Evolutionary conservation across 2,797 vertebrate species (phyloP), one percentile per base, ranked within the genome.

Genomic region (Micromesistius poutassou): DNA sequence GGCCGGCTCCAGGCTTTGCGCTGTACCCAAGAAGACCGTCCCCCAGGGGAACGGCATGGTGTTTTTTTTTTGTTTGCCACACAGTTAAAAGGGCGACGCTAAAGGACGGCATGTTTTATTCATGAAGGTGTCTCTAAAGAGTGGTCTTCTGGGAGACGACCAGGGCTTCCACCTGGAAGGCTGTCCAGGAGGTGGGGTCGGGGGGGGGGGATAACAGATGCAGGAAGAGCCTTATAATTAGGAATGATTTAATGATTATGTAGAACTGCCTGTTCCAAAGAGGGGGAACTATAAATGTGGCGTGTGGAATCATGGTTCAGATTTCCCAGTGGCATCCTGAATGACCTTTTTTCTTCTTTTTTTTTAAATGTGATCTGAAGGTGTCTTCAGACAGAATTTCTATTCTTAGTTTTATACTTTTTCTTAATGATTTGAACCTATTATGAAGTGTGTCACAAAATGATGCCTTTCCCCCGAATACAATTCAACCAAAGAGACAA

Each of bases 41-140:
- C 55, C 55, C 8, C 4, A 19, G 55, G 55, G 55, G n/a, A 62
- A 55, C 19, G 46, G 19, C 42, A 19, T 19, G 42, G 16, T 16
- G 40, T 42, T 42, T 1, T 19, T 55, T 5, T 55, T 50, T 16
- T 22, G 2, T 50, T 55, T 55, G 71, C 19, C 35, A 25, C 5
- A 12, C 12, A 14, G 72, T 70, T 40, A 79, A 68, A 66, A 6
- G 30, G 73, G 36, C 66, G 50, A 74, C 78, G 78, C 75, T 84
- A 71, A 84, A 84, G 76, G 78, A 79, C 74, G 2, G 25, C 0
- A 81, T 90, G 78, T 83, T 89, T 89, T 84, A 86, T 89, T 88
- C 81, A 86, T 85, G 74, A 42, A 77, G 73, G n/a, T 16, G 72
- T 22, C 82, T 78, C 78, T 76, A 75, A 76, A 76, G 55, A 75